Conservation (phyloP, 2,888 invertebrate species). For the Dioctria linearis region DNA sequence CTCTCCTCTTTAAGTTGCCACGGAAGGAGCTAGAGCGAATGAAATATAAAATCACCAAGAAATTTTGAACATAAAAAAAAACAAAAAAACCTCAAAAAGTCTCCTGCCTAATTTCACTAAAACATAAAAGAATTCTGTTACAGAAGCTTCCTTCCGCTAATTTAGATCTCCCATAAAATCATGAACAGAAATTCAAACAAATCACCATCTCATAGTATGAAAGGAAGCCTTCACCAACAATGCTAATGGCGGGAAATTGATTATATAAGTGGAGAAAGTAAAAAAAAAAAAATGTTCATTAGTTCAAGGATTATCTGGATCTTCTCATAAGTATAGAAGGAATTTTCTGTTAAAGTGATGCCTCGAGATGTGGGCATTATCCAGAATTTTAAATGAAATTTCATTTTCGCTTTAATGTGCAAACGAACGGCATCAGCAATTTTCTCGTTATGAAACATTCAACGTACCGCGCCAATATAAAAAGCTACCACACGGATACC, state of each 20-base stretch:
- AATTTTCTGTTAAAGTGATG: neutral
- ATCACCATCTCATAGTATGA: neutral
- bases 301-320: slow-evolving; percentile 6
- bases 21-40: no score
- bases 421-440: slow-evolving; percentile 8
- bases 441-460: neutral
- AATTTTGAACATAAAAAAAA: neutral
- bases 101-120: neutral
- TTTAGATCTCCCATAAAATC: neutral
- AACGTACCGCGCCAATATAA: neutral
- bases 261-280: neutral
- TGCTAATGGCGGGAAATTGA: neutral
- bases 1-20: no score
- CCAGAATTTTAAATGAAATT: neutral
- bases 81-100: no score
- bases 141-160: neutral
- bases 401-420: neutral
- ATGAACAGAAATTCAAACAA: neutral
- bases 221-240: neutral
- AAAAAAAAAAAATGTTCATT: slow-evolving; percentile 1
- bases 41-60: no score
- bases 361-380: neutral
- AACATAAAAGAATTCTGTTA: no score
- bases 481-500: no score
- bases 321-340: neutral